phyloP scores from a whole-genome alignment of 2,888 invertebrate species.

The Carabus problematicus region DNA sequence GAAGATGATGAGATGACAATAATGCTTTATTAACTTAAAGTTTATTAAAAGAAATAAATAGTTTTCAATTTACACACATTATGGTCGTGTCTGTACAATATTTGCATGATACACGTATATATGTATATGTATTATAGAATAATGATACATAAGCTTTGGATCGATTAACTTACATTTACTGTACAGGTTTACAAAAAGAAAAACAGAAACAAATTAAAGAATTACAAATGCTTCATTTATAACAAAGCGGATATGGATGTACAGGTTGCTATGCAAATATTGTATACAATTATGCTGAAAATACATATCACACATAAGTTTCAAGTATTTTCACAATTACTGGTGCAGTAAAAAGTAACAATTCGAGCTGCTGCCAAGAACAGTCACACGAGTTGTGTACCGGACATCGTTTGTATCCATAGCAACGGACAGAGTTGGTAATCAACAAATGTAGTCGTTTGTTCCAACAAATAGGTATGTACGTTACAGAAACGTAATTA shows the following conservation, averaged over 20 bases:
- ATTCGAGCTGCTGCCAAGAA: background rate
- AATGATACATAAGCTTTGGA: constrained; percentile 39
- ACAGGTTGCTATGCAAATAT: constrained; percentile 37
- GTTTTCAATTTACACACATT: constrained; percentile 39
- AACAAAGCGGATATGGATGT: constrained; percentile 34
- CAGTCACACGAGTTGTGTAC: too few species aligned
- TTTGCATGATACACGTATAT: constrained; percentile 34
- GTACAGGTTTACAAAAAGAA: constrained; percentile 38
- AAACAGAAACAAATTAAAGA: background rate
- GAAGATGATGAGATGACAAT: too few species aligned
- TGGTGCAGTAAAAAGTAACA: background rate
- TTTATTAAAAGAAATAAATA: constrained; percentile 41
- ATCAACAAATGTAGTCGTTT: too few species aligned
- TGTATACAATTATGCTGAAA: constrained; percentile 29
- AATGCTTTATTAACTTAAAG: constrained; percentile 27
- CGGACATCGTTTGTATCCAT: too few species aligned
- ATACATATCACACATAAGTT: constrained; percentile 35
- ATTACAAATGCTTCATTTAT: background rate
- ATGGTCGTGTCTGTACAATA: constrained; percentile 34
- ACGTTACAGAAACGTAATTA: background rate
- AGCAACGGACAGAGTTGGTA: too few species aligned
- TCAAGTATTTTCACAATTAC: constrained; percentile 29
- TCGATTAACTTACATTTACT: constrained; percentile 33
- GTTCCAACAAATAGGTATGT: too few species aligned
- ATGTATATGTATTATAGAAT: constrained; percentile 21